Evolutionary conservation across 2,888 invertebrate species (phyloP).

Genomic region (Rhaphigaster nebulosa): DNA sequence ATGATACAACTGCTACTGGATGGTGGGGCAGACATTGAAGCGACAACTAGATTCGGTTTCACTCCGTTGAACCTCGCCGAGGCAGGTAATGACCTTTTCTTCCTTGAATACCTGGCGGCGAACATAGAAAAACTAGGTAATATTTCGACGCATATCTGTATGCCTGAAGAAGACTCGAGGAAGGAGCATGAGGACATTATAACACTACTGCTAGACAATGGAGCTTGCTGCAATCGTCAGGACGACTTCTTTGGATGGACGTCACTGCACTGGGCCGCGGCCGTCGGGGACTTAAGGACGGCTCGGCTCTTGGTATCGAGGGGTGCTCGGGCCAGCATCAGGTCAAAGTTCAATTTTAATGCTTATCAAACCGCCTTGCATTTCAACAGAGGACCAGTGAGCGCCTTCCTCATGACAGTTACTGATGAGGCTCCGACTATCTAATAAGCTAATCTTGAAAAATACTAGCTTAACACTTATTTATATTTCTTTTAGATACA

Average conservation of each 20-base stretch:
- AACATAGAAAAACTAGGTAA: neutral
- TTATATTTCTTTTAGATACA: too few relatives aligned
- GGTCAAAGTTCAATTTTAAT: neutral
- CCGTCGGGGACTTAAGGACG: neutral
- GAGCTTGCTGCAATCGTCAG: neutral
- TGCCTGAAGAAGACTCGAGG: neutral
- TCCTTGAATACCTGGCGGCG: neutral
- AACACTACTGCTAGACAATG: neutral
- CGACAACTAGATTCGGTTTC: neutral
- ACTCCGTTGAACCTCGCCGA: neutral
- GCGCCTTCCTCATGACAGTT: neutral
- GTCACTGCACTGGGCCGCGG: neutral
- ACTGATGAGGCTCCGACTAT: neutral
- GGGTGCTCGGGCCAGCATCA: neutral
- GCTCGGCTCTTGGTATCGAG: neutral
- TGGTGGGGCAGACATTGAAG: neutral
- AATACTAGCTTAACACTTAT: too few relatives aligned
- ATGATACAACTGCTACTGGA: neutral
- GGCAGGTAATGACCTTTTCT: neutral
- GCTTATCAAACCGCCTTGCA: neutral
- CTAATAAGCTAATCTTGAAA: neutral
- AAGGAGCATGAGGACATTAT: neutral
- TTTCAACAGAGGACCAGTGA: neutral
- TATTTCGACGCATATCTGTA: neutral
- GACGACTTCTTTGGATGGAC: constrained; percentile 2